phyloP scores from a whole-genome alignment of 2,113 vertebrate species.

The Speoplatyrhinus poulsoni region DNA sequence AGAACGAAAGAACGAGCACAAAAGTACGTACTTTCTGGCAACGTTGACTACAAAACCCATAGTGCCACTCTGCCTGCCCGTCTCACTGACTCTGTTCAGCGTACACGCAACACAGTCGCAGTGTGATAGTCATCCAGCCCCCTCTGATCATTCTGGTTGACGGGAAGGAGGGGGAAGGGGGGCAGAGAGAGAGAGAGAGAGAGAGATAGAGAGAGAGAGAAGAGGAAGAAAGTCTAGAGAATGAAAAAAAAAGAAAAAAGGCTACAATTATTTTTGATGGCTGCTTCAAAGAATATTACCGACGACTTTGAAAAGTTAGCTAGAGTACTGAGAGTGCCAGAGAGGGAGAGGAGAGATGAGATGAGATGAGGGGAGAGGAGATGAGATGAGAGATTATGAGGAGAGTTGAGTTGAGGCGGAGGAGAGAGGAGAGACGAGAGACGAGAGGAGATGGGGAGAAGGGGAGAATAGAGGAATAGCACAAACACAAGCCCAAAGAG shows the following conservation, averaged over 20 bases:
- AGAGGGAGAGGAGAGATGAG: constrained; percentile 38
- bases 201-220: neutral
- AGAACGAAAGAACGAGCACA: neutral
- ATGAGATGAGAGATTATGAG: constrained; percentile 18
- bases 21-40: neutral
- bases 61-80: neutral
- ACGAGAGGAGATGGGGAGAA: neutral
- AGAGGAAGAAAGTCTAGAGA: constrained; percentile 12
- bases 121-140: no score
- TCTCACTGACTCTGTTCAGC: neutral
- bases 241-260: constrained; percentile 6
- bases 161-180: neutral
- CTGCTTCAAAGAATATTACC: constrained; percentile 71
- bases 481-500: neutral
- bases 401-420: neutral
- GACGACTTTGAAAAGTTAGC: constrained; percentile 67
- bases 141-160: no score
- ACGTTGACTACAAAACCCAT: no score
- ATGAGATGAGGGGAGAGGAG: constrained; percentile 21
- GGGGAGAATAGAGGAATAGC: neutral
- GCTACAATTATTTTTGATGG: constrained; percentile 65
- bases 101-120: neutral
- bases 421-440: neutral
- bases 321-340: constrained; percentile 42
- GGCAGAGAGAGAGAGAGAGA: no score